A percentile compares a stretch with the other conserved stretches of the same genome.
These are phyloP conservation scores for Pyrgus malvae DNA, from an alignment of 2,888 invertebrate species.

Conservation along the genomic window DNA sequence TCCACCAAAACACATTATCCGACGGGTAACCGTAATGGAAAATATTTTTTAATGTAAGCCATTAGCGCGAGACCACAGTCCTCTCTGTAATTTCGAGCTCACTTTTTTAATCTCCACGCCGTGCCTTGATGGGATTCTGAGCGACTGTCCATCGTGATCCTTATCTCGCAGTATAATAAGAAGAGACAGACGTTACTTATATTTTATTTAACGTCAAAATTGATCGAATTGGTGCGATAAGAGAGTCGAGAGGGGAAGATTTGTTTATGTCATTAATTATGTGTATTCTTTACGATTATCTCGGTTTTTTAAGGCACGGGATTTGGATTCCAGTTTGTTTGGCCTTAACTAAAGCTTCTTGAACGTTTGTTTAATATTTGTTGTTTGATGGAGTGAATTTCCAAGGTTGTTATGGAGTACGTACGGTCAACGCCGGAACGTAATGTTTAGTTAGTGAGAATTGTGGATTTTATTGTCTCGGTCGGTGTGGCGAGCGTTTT, in stretches of 20 bases:
- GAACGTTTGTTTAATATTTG: neutral
- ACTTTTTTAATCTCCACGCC: slow-evolving; percentile 67
- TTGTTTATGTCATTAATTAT: slow-evolving; percentile 75
- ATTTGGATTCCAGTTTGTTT: slow-evolving; percentile 10
- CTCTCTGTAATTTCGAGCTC: slow-evolving; percentile 73
- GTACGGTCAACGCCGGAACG: slow-evolving; percentile 14
- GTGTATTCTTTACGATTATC: slow-evolving; percentile 50
- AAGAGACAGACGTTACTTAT: slow-evolving; percentile 79
- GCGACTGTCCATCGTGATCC: slow-evolving; percentile 75
- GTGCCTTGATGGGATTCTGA: slow-evolving; percentile 74
- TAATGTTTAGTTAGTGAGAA: slow-evolving; percentile 36
- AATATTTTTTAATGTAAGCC: slow-evolving; percentile 75
- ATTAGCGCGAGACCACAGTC: slow-evolving; percentile 70
- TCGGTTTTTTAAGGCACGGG: slow-evolving; percentile 33
- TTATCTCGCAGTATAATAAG: slow-evolving; percentile 77
- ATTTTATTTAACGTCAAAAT: slow-evolving; percentile 78
- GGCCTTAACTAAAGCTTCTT: slow-evolving; percentile 3
- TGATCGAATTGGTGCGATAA: slow-evolving; percentile 76
- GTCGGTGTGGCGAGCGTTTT: slow-evolving; percentile 52
- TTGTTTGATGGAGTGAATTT: slow-evolving; percentile 15
- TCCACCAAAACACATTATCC: slow-evolving; percentile 57
- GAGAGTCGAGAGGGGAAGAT: slow-evolving; percentile 56
- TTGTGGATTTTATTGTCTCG: slow-evolving; percentile 55
- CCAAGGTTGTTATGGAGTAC: slow-evolving; percentile 20
- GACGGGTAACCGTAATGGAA: slow-evolving; percentile 66